These are phyloP conservation scores for Minunthozetes semirufus DNA, from an alignment of 2,888 invertebrate species.

Conservation along the genomic window DNA sequence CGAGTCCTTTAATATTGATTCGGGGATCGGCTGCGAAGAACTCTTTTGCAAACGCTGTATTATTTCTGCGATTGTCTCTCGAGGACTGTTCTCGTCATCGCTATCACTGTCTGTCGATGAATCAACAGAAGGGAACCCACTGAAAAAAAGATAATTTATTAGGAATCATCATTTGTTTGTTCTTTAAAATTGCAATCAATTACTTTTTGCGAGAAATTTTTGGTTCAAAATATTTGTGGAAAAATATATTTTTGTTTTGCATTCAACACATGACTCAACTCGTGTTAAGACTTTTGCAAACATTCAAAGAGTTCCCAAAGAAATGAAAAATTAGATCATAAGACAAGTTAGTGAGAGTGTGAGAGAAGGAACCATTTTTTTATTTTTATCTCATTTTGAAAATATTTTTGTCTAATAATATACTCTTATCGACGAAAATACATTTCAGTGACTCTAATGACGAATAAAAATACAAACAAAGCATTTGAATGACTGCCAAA, in stretches of 20 bases:
- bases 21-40: constrained; percentile 34
- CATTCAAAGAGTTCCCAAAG: not conserved
- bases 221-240: too few species aligned
- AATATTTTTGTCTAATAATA: not conserved
- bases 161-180: not conserved
- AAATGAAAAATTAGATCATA: not conserved
- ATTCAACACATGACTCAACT: not conserved
- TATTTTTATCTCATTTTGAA: not conserved
- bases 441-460: not conserved
- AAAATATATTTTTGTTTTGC: too few species aligned
- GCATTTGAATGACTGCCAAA: constrained; percentile 9
- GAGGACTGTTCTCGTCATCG: constrained; percentile 8
- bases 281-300: not conserved
- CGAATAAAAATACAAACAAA: constrained; percentile 2
- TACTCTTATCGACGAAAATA: not conserved
- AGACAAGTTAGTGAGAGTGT: not conserved
- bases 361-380: not conserved
- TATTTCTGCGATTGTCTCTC: constrained; percentile 27
- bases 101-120: constrained; percentile 13
- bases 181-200: too few species aligned
- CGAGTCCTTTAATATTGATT: constrained; percentile 11
- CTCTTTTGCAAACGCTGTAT: constrained; percentile 33
- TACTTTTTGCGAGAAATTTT: too few species aligned
- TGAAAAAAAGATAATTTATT: not conserved
- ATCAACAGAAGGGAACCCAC: constrained; percentile 3